These are phyloP conservation scores for Amblyornis subalaris DNA, from an alignment of 2,113 vertebrate species.

Conservation along the genomic window DNA sequence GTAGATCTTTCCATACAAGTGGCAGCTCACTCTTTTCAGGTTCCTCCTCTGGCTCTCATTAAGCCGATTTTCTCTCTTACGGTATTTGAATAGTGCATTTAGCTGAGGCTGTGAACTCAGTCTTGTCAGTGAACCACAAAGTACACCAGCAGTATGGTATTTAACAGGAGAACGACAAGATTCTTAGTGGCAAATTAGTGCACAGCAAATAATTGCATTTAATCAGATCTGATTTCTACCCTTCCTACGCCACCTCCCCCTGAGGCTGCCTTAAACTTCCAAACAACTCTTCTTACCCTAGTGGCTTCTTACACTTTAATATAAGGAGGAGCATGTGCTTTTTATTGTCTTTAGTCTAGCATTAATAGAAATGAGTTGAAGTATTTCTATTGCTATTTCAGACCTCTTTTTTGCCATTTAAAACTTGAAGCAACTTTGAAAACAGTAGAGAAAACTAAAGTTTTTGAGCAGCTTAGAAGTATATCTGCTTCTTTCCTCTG, in stretches of 20 bases:
- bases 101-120: background rate
- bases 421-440: background rate
- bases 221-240: background rate
- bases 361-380: background rate
- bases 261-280: background rate
- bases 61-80: background rate
- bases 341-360: background rate
- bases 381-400: background rate
- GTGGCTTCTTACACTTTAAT: background rate
- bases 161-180: background rate
- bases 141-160: background rate
- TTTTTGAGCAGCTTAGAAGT: background rate
- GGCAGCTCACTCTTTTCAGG: background rate
- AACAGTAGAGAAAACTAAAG: background rate
- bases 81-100: background rate
- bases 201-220: background rate
- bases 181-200: background rate
- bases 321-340: background rate
- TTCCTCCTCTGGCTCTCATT: constrained; percentile 17
- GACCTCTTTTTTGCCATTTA: background rate
- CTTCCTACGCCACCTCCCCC: background rate
- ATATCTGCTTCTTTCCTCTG: background rate
- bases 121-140: background rate
- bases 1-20: background rate
- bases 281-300: background rate